phyloP scores from a whole-genome alignment of 2,113 vertebrate genomes.

The Psammodynastes pulverulentus region DNA sequence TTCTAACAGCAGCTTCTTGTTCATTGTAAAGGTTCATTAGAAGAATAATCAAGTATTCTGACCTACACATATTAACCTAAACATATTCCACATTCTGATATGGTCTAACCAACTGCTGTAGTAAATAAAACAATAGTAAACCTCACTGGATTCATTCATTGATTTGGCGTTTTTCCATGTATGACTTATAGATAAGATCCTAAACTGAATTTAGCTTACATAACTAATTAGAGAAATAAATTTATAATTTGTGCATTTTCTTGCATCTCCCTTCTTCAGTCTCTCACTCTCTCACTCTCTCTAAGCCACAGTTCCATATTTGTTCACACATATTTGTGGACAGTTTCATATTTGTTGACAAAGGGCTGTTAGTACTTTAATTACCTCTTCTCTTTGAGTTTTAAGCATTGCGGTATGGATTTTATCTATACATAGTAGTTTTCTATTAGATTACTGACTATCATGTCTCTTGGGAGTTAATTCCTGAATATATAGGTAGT shows the following conservation, averaged over 20 bases:
- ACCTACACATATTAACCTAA: not conserved
- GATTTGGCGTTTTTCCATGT: not conserved
- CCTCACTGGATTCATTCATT: not conserved
- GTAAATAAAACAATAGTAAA: not conserved
- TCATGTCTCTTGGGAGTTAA: not conserved
- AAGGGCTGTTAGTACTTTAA: not conserved
- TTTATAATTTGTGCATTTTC: not conserved
- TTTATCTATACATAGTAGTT: not conserved
- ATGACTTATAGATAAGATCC: not conserved
- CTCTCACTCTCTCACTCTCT: not conserved
- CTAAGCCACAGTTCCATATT: not conserved
- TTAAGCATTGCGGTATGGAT: not conserved
- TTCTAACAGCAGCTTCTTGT: not conserved
- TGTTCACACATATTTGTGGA: not conserved
- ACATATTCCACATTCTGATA: not conserved
- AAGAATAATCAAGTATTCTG: not conserved
- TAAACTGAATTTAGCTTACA: not conserved
- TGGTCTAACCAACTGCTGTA: not conserved
- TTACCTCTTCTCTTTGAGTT: not conserved
- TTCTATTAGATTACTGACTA: not conserved
- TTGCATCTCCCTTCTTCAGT: not conserved
- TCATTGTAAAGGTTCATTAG: not conserved
- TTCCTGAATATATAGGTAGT: not conserved
- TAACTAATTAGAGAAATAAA: not conserved
- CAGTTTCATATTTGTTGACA: not conserved